A percentile compares a stretch with the other conserved stretches of the same genome.
Evolutionary conservation across 2,113 vertebrate species (phyloP).

Genomic region (Gasterosteus aculeatus): DNA sequence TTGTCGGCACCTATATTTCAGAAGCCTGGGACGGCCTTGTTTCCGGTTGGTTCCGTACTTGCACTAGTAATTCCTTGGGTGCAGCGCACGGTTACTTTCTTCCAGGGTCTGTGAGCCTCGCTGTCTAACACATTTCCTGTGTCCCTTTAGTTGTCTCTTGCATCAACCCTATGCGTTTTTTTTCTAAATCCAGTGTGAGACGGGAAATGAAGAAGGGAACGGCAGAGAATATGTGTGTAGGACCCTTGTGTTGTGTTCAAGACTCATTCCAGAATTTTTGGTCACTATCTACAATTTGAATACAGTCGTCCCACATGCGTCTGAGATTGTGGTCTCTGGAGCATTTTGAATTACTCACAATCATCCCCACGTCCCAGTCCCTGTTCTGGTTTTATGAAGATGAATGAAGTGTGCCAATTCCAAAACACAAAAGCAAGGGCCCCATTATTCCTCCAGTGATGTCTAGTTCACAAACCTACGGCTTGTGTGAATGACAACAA

Average conservation of each 20-base stretch:
- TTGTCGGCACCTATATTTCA: background rate
- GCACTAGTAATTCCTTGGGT: background rate
- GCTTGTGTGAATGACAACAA: background rate
- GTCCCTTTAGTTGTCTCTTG: background rate
- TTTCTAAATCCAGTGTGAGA: slow-evolving; percentile 35
- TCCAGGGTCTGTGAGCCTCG: background rate
- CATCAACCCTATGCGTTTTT: background rate
- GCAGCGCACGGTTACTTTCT: background rate
- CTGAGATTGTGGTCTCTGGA: background rate
- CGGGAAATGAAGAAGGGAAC: slow-evolving; percentile 32
- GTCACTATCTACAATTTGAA: background rate
- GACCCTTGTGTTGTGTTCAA: background rate
- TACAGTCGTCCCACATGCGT: background rate
- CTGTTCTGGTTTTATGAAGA: background rate
- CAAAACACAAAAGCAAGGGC: background rate
- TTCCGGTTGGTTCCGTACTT: background rate
- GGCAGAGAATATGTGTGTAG: slow-evolving; percentile 18
- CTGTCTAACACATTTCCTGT: slow-evolving; percentile 6
- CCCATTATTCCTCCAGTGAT: background rate
- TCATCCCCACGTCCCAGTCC: background rate
- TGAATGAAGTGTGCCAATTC: background rate
- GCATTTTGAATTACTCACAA: background rate
- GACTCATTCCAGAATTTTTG: background rate
- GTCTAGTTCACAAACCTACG: background rate
- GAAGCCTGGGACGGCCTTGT: background rate